Evolutionary conservation across 2,888 invertebrate genomes (phyloP), one percentile per base, ranked within the genome.

Genomic region (Drosophila vallismaia): DNA sequence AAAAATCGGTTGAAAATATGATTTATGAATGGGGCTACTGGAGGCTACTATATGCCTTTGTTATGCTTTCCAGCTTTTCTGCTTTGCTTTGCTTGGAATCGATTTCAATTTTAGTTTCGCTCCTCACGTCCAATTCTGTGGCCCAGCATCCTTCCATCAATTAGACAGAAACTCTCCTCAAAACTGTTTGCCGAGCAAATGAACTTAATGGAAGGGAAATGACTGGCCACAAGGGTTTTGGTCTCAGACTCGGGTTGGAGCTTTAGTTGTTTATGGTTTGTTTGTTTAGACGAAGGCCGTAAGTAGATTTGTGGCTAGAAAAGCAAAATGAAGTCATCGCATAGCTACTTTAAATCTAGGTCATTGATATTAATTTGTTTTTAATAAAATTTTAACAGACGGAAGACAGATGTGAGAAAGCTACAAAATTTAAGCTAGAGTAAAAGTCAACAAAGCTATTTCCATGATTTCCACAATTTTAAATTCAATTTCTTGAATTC

Each of bases 1-100:
- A 51, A 14, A 56, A 69, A 60, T 50, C 60, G 84, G 52, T 74
- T 74, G 71, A 57, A 54, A 56, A 79, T 71, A 76, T 83, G 88
- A 82, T 82, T 86, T 82, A 82, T 82, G 88, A 86, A 79, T 76
- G 71, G 60, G 31, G 19, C 48, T 7, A 14, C 40, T 59, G 40
- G 12, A 31, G 6, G 28, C 28, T 28, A 19, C 19, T 29, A 38
- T 14, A 14, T 42, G 48, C 29, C 50, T 19, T 49, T 56, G 42
- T 56, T 42, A 38, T 24, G 29, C 45, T 46, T 46, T 38, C 14
- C 26, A 24, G 29, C 45, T 46, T 26, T 19, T 19, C 19, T 19
- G 14, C 19, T 58, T 66, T 38, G 56, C 49, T 9, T 44, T 55
- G 49, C 33, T 48, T 12, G 44, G 79, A 69, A 85, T 87, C 71